Base-by-base conservation (phyloP, 2,888 invertebrate species). In the Atherix ibis region DNA sequence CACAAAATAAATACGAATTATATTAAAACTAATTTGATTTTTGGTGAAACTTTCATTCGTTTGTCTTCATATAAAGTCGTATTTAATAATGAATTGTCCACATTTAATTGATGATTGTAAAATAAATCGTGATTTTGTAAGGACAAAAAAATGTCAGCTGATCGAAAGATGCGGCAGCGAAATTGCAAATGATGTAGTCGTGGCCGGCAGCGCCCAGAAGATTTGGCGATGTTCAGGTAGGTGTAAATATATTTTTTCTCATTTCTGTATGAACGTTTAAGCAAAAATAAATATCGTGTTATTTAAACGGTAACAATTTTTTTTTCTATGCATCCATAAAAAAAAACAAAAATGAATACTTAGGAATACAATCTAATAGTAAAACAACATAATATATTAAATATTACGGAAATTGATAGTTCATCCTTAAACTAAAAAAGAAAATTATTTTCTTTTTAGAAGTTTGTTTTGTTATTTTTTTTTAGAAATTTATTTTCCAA, bases 101-200 rank as follows among this genome's bases (percentile, higher is more conserved):
- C 75, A 75, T 66, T 67, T 75, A 52, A 65, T 65, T 60, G 70
- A 71, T 62, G 70, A 71, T 65, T 70, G 73, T 56, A 70, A 68
- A 58, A 62, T 66, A 56, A 63, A 64, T 49, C 58, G 55, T 51
- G 62, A 64, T 55, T 36, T 48, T 34, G 58, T 64, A 53, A 60
- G 62, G 53, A 61, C 49, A 40, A 49, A 65, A 53, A 65, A 65
- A 53, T 58, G 55, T 48, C 57, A 60, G 54, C 63, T 64, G 63
- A 66, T 71, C 66, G 71, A 70, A 29, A 71, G 62, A 62, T 65
- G 60, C 62, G 27, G 31, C 15, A 18, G 27, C 26, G 25, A 29
- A 27, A 12, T 8, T 15, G 38, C 31, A 26, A 60, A 53, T 45
- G 46, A 47, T 38, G 44, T 43, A 41, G 51, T 48, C 42, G 42